Evolutionary conservation across 2,797 vertebrate species (phyloP), one percentile per base, ranked within the genome.

Genomic region (Simalia tracyae): DNA sequence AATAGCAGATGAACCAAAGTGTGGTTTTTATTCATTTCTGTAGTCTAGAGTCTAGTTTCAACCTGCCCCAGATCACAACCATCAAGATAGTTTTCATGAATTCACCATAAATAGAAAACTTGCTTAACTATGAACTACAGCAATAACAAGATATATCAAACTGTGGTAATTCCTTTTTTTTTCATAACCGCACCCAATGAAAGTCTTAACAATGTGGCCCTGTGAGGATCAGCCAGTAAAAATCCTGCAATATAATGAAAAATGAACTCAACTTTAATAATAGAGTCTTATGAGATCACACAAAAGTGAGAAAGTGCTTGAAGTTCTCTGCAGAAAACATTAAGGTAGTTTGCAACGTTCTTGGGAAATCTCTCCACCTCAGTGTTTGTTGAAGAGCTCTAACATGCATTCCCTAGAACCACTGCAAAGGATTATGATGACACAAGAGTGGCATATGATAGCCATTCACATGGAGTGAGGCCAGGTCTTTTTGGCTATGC

Each of bases 1-100:
- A 93, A 68, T 68, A 94, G 59, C 56, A 92, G n/a, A 57, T 56
- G 57, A 56, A 91, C 94, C 90, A 64, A 92, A 76, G n/a, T 90
- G 15, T 84, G 14, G 63, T 31, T 61, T 94, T 90, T 68, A 93
- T 92, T 64, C 63, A 93, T 89, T 85, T 95, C 94, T 93, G 93
- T 87, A 84, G 68, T 31, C 90, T 86, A 54, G 24, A 50, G 60
- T 89, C 89, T 92, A 81, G 92, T 95, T 95, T 86, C 84, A 94
- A 94, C 92, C 60, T 95, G 92, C 94, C 90, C 90, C 61, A 93
- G 94, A 94, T 91, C 92, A 92, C 81, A 86, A 89, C 14, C 88
- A 91, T 94, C 36, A 92, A 93, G 88, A 72, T 0, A 72, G 56
- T 93, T 93, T 93, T 93, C 88, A 72, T 64, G 76, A 81, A 88